phyloP scores from a whole-genome alignment of 2,113 vertebrate species.

The Cettia cetti region DNA sequence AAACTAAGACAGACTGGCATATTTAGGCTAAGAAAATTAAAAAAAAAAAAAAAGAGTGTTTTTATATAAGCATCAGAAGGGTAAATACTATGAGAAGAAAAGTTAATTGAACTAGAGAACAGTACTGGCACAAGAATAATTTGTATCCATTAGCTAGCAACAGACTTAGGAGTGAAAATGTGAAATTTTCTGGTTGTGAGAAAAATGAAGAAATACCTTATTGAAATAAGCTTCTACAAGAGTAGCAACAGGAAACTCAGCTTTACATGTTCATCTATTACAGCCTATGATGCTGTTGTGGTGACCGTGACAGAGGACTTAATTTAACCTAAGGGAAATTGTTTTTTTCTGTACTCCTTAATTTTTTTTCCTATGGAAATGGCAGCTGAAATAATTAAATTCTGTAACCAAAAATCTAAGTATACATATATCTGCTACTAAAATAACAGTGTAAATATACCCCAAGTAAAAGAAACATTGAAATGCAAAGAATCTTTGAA shows the following conservation, averaged over 20 bases:
- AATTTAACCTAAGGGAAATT: not conserved
- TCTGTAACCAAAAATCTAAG: not conserved
- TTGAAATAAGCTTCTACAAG: not conserved
- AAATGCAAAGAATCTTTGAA: not conserved
- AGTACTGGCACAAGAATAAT: not conserved
- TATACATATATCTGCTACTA: not conserved
- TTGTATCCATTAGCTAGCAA: not conserved
- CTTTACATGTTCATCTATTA: not conserved
- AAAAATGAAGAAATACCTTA: not conserved
- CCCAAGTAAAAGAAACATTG: not conserved
- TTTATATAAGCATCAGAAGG: not conserved
- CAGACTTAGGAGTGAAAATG: not conserved
- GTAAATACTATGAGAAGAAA: not conserved
- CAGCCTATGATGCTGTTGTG: not conserved
- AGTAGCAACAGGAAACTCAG: not conserved
- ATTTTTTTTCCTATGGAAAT: not conserved
- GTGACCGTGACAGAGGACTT: not conserved
- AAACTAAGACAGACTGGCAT: not conserved
- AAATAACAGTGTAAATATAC: not conserved
- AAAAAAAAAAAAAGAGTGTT: not conserved
- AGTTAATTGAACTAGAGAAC: not conserved
- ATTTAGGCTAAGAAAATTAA: not conserved
- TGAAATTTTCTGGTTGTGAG: not conserved
- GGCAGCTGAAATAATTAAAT: not conserved
- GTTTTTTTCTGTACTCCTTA: not conserved